phyloP scores from a whole-genome alignment of 2,888 invertebrate genomes.

The Agriopis aurantiaria region DNA sequence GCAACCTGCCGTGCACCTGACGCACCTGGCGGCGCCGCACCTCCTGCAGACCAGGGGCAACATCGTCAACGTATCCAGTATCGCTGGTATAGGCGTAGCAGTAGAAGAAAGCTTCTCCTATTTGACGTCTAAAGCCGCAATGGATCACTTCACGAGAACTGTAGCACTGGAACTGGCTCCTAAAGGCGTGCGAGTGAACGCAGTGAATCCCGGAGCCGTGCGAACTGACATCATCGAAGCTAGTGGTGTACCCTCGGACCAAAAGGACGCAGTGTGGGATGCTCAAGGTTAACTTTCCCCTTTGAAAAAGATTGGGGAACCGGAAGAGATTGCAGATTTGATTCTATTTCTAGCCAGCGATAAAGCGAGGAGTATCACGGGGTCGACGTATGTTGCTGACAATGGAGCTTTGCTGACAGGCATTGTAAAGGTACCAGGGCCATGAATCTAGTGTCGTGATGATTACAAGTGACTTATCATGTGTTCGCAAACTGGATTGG shows the following conservation, averaged over 20 bases:
- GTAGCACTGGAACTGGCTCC: constrained; percentile 88
- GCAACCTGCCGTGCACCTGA: constrained; percentile 37
- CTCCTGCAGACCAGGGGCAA: constrained; percentile 75
- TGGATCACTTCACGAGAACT: constrained; percentile 52
- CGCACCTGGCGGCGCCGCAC: constrained; percentile 46
- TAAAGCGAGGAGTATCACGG: constrained; percentile 52
- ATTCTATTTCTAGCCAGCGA: constrained; percentile 52
- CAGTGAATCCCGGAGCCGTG: constrained; percentile 48
- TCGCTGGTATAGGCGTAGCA: constrained; percentile 20
- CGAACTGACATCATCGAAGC: constrained; percentile 21
- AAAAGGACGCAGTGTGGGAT: neutral
- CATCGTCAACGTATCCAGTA: constrained; percentile 89
- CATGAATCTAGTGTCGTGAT: too few species aligned
- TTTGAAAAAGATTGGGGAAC: constrained; percentile 33
- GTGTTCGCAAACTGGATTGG: too few species aligned
- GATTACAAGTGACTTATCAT: too few species aligned
- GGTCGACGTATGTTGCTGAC: constrained; percentile 43
- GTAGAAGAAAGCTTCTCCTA: constrained; percentile 33
- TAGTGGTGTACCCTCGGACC: neutral
- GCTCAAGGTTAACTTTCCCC: neutral
- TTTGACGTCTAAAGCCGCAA: constrained; percentile 48
- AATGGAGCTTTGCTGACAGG: constrained; percentile 33
- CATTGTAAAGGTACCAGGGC: neutral
- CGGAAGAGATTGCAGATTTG: constrained; percentile 55
- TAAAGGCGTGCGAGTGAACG: constrained; percentile 89